Base-by-base conservation (phyloP, 2,113 vertebrate species). In the Poeciliopsis retropinna region DNA sequence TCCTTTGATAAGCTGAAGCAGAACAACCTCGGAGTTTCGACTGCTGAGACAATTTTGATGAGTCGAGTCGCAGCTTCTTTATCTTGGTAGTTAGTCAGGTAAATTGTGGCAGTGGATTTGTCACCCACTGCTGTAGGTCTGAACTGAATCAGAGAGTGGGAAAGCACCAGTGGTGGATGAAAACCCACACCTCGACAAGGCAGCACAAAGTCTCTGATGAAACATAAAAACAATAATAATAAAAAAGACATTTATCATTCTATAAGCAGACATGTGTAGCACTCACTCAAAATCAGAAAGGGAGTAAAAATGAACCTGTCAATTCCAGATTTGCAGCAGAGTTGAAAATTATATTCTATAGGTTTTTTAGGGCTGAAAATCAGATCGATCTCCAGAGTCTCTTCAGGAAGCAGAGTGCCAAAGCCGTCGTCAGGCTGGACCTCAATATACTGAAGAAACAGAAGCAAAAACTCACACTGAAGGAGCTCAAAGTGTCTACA, bases 391-490 rank as follows among this genome's bases (percentile, higher is more conserved):
- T 86, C 87, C 87, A 98, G 75, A 0, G 92, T 96, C 72, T 98
- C 97, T 80, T 95, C 92, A 0, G 98, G 97, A 57, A 98, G 94
- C 79, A 99, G 83, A 0, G 92, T 94, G 57, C 97, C 97, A 72
- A 98, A 94, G 28, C 98, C 97, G 0, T 98, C 95, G 0, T 90
- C 95, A 47, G 97, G 97, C 37, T 98, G 96, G 77, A 99, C 81
- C 63, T 98, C 96, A 66, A 97, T 82, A 79, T 93, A 97, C 97
- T 99, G 89, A 2, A 67, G 51, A 19, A 30, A 10, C 62, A 69
- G 51, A 19, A 30, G 7, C 62, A 65, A 62, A 9, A 27, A 32
- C 7, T 27, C 7, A 72, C 1, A 39, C 8, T 41, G 11, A 37
- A 13, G 6, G 11, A 11, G 15, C 15, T 25, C 7, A n/a, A 54